phyloP scores from a whole-genome alignment of 2,113 vertebrate species.

The Panthera uncia region DNA sequence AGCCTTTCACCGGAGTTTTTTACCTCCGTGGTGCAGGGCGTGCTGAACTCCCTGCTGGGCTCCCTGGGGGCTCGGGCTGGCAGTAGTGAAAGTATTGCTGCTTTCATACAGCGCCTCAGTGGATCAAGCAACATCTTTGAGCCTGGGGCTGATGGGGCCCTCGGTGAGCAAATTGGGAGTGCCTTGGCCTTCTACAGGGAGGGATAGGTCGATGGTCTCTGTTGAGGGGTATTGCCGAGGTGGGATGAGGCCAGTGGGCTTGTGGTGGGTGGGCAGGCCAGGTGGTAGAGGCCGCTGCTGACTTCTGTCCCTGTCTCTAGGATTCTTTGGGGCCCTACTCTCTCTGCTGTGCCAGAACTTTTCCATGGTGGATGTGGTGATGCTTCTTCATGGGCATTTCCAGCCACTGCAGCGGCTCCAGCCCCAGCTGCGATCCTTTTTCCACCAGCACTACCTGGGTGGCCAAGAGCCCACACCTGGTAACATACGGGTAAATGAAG shows the following conservation, averaged over 20 bases:
- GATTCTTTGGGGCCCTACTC: slow-evolving; percentile 94
- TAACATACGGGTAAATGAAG: slow-evolving; percentile 89
- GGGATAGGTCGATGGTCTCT: background rate
- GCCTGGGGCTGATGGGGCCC: slow-evolving; percentile 88
- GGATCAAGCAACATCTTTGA: slow-evolving; percentile 94
- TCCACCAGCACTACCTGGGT: slow-evolving; percentile 92
- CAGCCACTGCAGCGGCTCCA: slow-evolving; percentile 93
- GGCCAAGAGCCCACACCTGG: slow-evolving; percentile 90
- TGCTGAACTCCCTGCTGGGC: slow-evolving; percentile 93
- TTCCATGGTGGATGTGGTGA: slow-evolving; percentile 95
- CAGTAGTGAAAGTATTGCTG: slow-evolving; percentile 93
- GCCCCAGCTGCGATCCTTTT: slow-evolving; percentile 92
- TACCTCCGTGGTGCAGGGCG: slow-evolving; percentile 93
- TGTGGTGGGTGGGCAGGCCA: background rate
- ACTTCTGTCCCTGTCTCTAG: slow-evolving; percentile 75
- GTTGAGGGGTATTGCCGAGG: background rate
- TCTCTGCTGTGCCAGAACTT: slow-evolving; percentile 94
- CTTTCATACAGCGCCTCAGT: slow-evolving; percentile 94
- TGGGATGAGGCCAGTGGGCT: background rate
- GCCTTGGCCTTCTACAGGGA: background rate
- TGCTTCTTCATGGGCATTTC: slow-evolving; percentile 94
- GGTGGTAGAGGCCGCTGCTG: background rate
- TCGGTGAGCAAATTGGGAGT: slow-evolving; percentile 77
- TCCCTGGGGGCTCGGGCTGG: slow-evolving; percentile 91
- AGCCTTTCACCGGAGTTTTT: slow-evolving; percentile 92